Conservation (phyloP, 2,797 vertebrate genomes). For the Coranthus polyacanthus region DNA sequence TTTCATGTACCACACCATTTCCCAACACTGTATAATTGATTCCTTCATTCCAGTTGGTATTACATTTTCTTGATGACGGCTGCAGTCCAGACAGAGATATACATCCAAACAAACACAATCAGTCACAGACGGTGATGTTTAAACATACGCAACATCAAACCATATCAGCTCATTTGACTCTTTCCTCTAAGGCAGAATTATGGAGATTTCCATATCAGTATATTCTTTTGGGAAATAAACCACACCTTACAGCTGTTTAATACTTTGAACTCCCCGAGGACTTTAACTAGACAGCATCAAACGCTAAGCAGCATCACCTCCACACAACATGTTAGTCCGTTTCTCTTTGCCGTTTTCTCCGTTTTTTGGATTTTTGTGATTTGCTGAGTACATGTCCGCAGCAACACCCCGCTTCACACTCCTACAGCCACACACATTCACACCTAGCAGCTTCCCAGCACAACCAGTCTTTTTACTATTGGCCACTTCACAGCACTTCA, state of each 20-base stretch:
- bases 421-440: constrained; percentile 27
- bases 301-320: constrained; percentile 27
- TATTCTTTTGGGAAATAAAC: constrained; percentile 48
- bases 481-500: constrained; percentile 41
- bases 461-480: constrained; percentile 30
- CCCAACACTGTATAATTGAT: too few relatives aligned
- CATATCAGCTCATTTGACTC: constrained; percentile 20
- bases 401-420: constrained; percentile 26
- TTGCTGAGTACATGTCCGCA: constrained; percentile 15
- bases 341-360: constrained; percentile 11
- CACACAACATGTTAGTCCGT: constrained; percentile 21
- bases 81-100: neutral
- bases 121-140: constrained; percentile 23
- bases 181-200: constrained; percentile 25
- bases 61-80: neutral
- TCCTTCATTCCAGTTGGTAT: neutral
- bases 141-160: constrained; percentile 48
- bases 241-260: constrained; percentile 45
- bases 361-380: constrained; percentile 17
- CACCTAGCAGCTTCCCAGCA: constrained; percentile 49
- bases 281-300: constrained; percentile 29
- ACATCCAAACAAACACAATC: constrained; percentile 35
- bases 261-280: constrained; percentile 32
- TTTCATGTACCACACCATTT: too few relatives aligned
- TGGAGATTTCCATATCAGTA: constrained; percentile 30